Percentiles rank a stretch among this genome's conserved stretches.
phyloP scores from a whole-genome alignment of 2,888 invertebrate species.

The Mythimna impura region DNA sequence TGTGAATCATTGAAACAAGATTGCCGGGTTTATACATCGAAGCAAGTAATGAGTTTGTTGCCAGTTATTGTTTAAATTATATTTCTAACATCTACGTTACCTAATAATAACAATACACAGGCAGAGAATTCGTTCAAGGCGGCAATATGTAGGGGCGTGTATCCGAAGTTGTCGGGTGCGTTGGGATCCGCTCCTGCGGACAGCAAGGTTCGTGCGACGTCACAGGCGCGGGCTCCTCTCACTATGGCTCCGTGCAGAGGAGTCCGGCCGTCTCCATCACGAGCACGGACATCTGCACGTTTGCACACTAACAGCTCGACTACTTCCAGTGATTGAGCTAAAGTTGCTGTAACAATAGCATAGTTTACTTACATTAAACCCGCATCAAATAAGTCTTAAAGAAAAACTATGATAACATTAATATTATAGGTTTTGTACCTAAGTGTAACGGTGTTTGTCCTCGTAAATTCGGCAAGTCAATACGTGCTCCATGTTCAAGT shows the following conservation, averaged over 20 bases:
- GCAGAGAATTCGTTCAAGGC: constrained; percentile 95
- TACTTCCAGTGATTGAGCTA: constrained; percentile 95
- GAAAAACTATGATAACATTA: neutral
- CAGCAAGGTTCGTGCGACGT: constrained; percentile 92
- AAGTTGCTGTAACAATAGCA: constrained; percentile 90
- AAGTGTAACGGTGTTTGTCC: constrained; percentile 96
- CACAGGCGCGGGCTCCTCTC: constrained; percentile 93
- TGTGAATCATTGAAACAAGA: constrained; percentile 47
- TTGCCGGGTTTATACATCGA: constrained; percentile 26
- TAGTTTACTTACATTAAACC: neutral
- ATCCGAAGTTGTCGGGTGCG: constrained; percentile 95
- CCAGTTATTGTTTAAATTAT: constrained; percentile 20
- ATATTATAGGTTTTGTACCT: constrained; percentile 71
- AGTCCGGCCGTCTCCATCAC: constrained; percentile 94
- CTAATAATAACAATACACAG: constrained; percentile 93
- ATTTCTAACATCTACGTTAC: constrained; percentile 67
- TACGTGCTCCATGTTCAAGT: constrained; percentile 93
- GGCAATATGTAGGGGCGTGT: constrained; percentile 95
- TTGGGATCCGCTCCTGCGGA: constrained; percentile 93
- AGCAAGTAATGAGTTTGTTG: constrained; percentile 40
- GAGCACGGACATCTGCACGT: constrained; percentile 92
- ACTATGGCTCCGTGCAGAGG: constrained; percentile 95
- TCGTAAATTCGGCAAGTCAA: constrained; percentile 94
- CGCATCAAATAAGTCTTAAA: neutral
- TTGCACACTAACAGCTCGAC: constrained; percentile 92